Percentiles rank a stretch among this genome's conserved stretches.
Conservation (phyloP, 2,113 vertebrate species). For the Noturus placidus region DNA sequence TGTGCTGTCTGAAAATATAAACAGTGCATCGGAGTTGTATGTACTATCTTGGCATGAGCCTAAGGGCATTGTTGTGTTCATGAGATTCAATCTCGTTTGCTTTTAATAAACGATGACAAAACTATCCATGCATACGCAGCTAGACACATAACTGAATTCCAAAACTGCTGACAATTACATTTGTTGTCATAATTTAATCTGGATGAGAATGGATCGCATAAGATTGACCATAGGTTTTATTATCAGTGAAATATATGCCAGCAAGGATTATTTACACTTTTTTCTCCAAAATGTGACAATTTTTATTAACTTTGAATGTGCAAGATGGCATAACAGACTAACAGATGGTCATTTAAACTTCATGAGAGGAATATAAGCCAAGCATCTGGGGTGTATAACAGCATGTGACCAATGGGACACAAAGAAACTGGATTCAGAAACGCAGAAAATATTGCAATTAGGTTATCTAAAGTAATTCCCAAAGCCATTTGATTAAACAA, state of each 20-base stretch:
- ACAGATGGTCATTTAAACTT: slow-evolving; percentile 28
- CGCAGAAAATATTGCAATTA: neutral
- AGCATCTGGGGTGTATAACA: slow-evolving; percentile 11
- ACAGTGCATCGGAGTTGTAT: slow-evolving; percentile 51
- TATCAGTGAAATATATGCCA: neutral
- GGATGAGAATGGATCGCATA: neutral
- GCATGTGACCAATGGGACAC: neutral
- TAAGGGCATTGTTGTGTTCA: slow-evolving; percentile 35
- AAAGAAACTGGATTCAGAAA: neutral
- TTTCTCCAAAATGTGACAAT: neutral
- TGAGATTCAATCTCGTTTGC: slow-evolving; percentile 43
- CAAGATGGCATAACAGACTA: neutral
- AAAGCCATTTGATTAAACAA: neutral
- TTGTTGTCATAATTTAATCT: neutral
- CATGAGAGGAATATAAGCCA: slow-evolving; percentile 2
- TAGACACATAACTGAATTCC: slow-evolving; percentile 20
- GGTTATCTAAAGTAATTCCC: neutral
- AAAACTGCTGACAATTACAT: slow-evolving; percentile 26
- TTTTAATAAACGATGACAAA: slow-evolving; percentile 42
- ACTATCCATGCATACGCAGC: slow-evolving; percentile 15
- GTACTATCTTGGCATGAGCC: slow-evolving; percentile 49
- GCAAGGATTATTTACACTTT: neutral
- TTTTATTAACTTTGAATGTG: neutral
- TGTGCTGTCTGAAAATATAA: slow-evolving; percentile 49
- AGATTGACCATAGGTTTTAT: slow-evolving; percentile 2